A percentile compares a stretch with the other conserved stretches of the same genome.
phyloP scores from a whole-genome alignment of 2,888 invertebrate species.

The Agelastica alni region DNA sequence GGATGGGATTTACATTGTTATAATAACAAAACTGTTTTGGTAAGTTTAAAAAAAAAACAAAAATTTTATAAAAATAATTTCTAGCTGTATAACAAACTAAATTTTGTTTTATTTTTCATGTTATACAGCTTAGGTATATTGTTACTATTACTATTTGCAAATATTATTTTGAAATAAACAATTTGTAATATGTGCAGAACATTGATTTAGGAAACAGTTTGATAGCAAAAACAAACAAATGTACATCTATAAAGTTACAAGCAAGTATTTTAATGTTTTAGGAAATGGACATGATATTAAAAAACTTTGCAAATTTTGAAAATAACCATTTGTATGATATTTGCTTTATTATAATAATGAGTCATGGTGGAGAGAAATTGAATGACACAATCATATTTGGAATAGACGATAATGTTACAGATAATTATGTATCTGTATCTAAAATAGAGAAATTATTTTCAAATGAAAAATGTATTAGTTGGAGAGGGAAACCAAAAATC shows the following conservation, averaged over 20 bases:
- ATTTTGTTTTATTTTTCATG: no score
- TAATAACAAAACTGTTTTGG: conserved; percentile 30
- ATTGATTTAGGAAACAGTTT: no score
- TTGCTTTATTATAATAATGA: conserved; percentile 69
- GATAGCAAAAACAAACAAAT: no score
- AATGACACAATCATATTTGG: conserved; percentile 62
- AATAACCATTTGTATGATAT: conserved; percentile 61
- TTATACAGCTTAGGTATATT: no score
- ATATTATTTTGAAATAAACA: no score
- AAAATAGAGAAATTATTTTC: conserved; percentile 58
- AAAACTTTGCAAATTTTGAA: conserved; percentile 53
- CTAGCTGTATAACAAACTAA: no score
- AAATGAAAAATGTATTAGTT: conserved; percentile 60
- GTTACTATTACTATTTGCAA: no score
- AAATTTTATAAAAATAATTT: no score
- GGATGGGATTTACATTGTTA: conserved; percentile 38
- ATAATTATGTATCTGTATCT: conserved; percentile 33
- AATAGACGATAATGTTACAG: conserved; percentile 64
- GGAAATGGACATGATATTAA: conserved; percentile 56
- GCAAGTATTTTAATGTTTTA: conserved; percentile 36
- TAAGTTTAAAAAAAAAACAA: conserved; percentile 24
- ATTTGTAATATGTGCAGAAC: no score
- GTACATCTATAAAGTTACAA: no score
- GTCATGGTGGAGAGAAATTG: conserved; percentile 63
- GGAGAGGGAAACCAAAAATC: conserved; percentile 69